A percentile compares a stretch with the other conserved stretches of the same genome.
Conservation (phyloP, 2,888 invertebrate genomes). For the Pecten maximus region DNA sequence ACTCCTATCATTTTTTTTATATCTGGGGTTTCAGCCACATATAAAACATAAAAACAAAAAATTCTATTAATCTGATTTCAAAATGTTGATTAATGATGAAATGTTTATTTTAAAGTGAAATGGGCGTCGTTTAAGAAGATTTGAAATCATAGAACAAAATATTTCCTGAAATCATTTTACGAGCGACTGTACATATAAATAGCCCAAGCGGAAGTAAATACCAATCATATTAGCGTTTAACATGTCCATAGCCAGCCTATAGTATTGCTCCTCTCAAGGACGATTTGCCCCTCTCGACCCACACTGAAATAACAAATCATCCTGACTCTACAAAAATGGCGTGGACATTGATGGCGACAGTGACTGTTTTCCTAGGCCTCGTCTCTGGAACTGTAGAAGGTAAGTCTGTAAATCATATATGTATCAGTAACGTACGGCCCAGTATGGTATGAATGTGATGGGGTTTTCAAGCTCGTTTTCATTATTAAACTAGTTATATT, state of each 20-base stretch:
- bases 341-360: background rate
- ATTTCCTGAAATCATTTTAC: background rate
- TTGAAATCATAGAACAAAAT: background rate
- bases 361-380: background rate
- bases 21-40: no score
- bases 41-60: no score
- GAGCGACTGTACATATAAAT: background rate
- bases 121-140: background rate
- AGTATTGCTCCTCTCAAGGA: background rate
- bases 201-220: constrained; percentile 10
- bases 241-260: background rate
- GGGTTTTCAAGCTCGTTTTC: no score
- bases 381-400: background rate
- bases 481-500: no score
- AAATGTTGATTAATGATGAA: background rate
- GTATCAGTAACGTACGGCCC: no score
- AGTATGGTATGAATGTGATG: no score
- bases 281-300: background rate
- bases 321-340: background rate
- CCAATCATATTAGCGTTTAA: background rate
- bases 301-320: background rate
- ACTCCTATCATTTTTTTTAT: background rate
- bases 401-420: no score
- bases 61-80: no score
- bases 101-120: background rate